Percentiles rank a stretch among this genome's conserved stretches.
phyloP scores from a whole-genome alignment of 2,888 invertebrate species.

The Sesia apiformis region DNA sequence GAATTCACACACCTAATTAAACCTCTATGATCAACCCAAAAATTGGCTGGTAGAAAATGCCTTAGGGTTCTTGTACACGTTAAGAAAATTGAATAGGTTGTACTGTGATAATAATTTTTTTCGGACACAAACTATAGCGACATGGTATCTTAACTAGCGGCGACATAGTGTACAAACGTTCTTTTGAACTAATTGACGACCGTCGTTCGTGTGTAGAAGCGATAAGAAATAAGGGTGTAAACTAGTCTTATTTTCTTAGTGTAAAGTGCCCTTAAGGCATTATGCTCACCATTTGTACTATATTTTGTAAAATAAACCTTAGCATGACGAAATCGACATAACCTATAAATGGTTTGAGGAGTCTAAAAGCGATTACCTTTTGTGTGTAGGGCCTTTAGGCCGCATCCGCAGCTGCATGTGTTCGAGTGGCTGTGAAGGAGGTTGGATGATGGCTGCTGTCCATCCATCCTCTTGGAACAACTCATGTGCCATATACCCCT shows the following conservation, averaged over 20 bases:
- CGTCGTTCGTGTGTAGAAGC: too few species aligned
- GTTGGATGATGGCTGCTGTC: constrained; percentile 33
- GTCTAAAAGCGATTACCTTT: constrained; percentile 72
- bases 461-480: constrained; percentile 53
- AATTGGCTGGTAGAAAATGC: too few species aligned
- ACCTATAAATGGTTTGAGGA: constrained; percentile 34
- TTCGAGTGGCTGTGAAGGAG: constrained; percentile 74
- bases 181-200: too few species aligned
- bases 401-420: constrained; percentile 81
- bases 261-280: not conserved
- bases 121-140: too few species aligned
- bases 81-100: too few species aligned
- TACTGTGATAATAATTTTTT: too few species aligned
- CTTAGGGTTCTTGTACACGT: too few species aligned
- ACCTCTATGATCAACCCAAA: not conserved
- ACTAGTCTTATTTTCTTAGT: not conserved
- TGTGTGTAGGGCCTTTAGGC: constrained; percentile 76
- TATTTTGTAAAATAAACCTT: not conserved
- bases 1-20: not conserved
- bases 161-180: too few species aligned
- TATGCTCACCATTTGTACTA: not conserved
- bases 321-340: constrained; percentile 54
- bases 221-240: too few species aligned
- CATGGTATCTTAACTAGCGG: too few species aligned
- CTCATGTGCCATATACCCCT: constrained; percentile 85